Evolutionary conservation across 1,140 invertebrate species (phyloP).

Genomic region (Metaphire vulgaris): DNA sequence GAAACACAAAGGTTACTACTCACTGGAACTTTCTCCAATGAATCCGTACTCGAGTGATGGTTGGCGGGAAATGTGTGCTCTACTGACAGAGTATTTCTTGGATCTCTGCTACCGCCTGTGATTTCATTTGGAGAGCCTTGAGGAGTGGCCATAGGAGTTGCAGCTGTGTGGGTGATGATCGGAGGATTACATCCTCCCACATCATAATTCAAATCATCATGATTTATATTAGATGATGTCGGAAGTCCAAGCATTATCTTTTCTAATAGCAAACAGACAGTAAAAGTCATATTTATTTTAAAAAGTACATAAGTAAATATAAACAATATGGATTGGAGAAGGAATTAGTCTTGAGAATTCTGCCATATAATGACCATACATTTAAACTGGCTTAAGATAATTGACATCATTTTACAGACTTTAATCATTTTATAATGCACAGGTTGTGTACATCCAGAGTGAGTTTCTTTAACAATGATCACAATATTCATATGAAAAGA

Average conservation of each 20-base stretch:
- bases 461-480: too few relatives aligned
- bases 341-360: too few relatives aligned
- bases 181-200: constrained; percentile 55
- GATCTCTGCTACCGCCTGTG: background rate
- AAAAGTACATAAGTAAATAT: too few relatives aligned
- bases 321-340: too few relatives aligned
- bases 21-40: background rate
- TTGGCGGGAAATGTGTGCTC: constrained; percentile 5
- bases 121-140: constrained; percentile 59
- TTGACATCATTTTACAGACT: too few relatives aligned
- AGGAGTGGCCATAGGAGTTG: constrained; percentile 82
- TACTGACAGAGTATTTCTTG: background rate
- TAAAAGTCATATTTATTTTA: too few relatives aligned
- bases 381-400: too few relatives aligned
- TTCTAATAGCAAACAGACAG: background rate
- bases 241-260: background rate
- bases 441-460: too few relatives aligned
- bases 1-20: too few relatives aligned
- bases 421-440: too few relatives aligned
- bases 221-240: background rate
- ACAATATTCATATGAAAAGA: too few relatives aligned
- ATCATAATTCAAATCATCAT: background rate
- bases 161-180: constrained; percentile 90
- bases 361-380: too few relatives aligned
- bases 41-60: background rate